Conservation (phyloP, 2,888 invertebrate species). For the Allacma fusca region DNA sequence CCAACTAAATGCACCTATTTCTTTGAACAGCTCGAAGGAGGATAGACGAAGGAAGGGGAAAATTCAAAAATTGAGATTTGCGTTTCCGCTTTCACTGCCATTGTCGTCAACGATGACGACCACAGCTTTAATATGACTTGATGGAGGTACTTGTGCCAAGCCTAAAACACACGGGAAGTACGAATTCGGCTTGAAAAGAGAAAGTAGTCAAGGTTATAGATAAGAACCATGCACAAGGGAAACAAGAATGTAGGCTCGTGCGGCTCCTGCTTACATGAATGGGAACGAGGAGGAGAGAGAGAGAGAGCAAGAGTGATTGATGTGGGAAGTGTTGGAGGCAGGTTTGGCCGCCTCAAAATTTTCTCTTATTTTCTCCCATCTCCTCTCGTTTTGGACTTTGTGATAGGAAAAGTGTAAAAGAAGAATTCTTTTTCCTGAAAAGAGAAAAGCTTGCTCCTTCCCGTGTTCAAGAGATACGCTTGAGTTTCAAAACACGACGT, state of each 20-base stretch:
- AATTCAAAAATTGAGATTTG: not conserved
- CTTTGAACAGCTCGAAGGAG: not conserved
- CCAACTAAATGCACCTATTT: no score
- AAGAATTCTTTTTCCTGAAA: slow-evolving; percentile 41
- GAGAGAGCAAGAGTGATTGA: slow-evolving; percentile 29
- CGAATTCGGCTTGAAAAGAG: no score
- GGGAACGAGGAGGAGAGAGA: slow-evolving; percentile 1
- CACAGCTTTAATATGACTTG: slow-evolving; percentile 8
- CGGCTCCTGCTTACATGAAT: not conserved
- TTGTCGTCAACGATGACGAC: not conserved
- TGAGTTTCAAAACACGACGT: no score
- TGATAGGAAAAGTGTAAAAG: not conserved
- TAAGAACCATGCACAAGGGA: no score
- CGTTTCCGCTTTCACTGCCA: not conserved
- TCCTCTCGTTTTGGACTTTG: not conserved
- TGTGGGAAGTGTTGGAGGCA: slow-evolving; percentile 31
- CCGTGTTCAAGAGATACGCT: not conserved
- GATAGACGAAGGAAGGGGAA: not conserved
- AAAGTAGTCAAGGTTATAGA: no score
- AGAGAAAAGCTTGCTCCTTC: slow-evolving; percentile 50
- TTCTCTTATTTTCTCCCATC: not conserved
- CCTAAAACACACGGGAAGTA: no score
- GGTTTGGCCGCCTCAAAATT: slow-evolving; percentile 16
- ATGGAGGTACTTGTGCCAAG: not conserved
- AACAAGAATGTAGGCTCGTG: no score